phyloP scores from a whole-genome alignment of 2,113 vertebrate genomes.

The Oryzias melastigma region DNA sequence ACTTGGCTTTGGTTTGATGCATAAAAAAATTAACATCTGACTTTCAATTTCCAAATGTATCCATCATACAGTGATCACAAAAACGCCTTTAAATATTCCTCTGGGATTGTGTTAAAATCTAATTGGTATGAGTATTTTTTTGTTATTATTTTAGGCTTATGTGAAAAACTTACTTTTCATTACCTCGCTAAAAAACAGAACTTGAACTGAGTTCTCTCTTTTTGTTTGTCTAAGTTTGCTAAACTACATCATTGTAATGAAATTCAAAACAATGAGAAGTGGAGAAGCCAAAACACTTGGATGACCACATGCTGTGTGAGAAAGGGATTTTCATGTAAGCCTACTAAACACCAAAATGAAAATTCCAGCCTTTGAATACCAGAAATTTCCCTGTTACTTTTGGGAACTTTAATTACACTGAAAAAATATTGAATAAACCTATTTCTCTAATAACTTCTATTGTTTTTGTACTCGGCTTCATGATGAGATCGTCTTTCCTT shows the following conservation, averaged over 20 bases:
- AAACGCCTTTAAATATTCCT: slow-evolving; percentile 22
- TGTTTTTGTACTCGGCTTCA: no score
- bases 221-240: slow-evolving; percentile 12
- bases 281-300: slow-evolving; percentile 16
- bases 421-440: neutral
- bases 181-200: slow-evolving; percentile 20
- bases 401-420: neutral
- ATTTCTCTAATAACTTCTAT: no score
- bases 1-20: slow-evolving; percentile 31
- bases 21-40: slow-evolving; percentile 44
- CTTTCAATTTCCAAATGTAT: slow-evolving; percentile 42
- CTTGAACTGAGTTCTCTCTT: neutral
- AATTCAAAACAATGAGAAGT: slow-evolving; percentile 31
- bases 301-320: slow-evolving; percentile 15
- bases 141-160: slow-evolving; percentile 8
- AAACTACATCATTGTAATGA: slow-evolving; percentile 1
- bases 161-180: neutral
- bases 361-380: slow-evolving; percentile 5
- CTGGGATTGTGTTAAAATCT: slow-evolving; percentile 24
- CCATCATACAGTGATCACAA: slow-evolving; percentile 31
- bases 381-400: neutral
- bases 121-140: neutral
- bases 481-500: no score
- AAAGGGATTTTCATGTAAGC: slow-evolving; percentile 21
- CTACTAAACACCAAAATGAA: slow-evolving; percentile 8